These are phyloP conservation scores for Drosophila takahashii DNA, from an alignment of 1,140 invertebrate species.

Conservation along the genomic window DNA sequence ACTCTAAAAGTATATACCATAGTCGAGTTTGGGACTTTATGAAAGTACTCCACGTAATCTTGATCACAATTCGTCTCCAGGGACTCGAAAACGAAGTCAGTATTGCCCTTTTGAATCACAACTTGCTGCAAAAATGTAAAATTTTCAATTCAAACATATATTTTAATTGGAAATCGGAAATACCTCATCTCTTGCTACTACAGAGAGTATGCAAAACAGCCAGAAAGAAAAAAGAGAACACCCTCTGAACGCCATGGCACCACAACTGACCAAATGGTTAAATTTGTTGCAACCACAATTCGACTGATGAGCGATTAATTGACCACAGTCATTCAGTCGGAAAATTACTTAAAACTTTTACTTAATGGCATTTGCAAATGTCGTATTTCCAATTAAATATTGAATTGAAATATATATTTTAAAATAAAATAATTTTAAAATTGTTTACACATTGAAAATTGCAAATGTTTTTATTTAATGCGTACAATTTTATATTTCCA, in stretches of 20 bases:
- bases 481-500: slow-evolving; percentile 42
- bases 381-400: background rate
- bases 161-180: background rate
- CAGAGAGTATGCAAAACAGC: background rate
- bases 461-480: background rate
- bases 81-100: slow-evolving; percentile 11
- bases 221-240: slow-evolving; percentile 3
- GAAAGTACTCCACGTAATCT: slow-evolving; percentile 45
- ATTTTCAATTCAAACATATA: background rate
- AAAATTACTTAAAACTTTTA: background rate
- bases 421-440: no score
- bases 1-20: slow-evolving; percentile 37
- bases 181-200: slow-evolving; percentile 14
- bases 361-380: background rate
- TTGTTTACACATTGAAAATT: no score
- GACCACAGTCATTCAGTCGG: background rate
- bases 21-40: background rate
- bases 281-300: background rate
- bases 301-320: slow-evolving; percentile 38
- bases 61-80: slow-evolving; percentile 40
- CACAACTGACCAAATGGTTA: background rate
- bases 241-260: background rate
- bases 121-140: background rate
- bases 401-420: background rate
- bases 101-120: slow-evolving; percentile 8